Base-by-base conservation (phyloP, 2,888 invertebrate species). In the Erebia ligea region DNA sequence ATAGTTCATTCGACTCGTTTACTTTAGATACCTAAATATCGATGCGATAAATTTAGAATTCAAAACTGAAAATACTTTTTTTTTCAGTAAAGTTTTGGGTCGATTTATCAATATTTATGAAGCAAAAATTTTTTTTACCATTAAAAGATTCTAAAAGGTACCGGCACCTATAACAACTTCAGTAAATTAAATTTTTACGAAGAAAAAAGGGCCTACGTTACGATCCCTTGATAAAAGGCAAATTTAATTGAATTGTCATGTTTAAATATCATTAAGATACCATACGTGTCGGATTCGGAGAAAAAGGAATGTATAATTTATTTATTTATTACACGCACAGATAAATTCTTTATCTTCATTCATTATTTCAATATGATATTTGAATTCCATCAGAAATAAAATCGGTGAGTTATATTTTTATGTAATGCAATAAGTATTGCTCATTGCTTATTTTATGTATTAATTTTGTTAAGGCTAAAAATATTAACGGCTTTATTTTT, bases 21-120 rank as follows among this genome's bases (percentile, higher is more conserved):
- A 67, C 66, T 57, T 67, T 45, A 21, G 48, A 67, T 67, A 34
- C 34, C 34, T 34, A 67, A 67, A 67, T 50, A 67, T 67, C 67
- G 58, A 67, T 58, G 19, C 56, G 19, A 45, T 66, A 58, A 67
- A 67, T 67, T 67, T 58, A 52, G 50, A 63, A 52, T 50, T 50
- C 25, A 63, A 52, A 50, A 25, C 50, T 50, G 50, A 45, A 52
- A 52, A 52, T 25, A 17, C 34, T 67, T 67, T 57, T 50, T 58
- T 48, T 59, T 67, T 58, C 25, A 45, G 15, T 13, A n/a, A 58
- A 67, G 58, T 67, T 67, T 67, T 19, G 58, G 58, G 25, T 67
- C 50, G 50, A 67, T 56, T 67, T 57, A 67, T 50, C 57, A 58
- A 67, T 56, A 57, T 67, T 67, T 57, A 57, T 67, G 48, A 54